These are phyloP conservation scores for Noturus placidus DNA, from an alignment of 2,113 vertebrate species.

Conservation along the genomic window DNA sequence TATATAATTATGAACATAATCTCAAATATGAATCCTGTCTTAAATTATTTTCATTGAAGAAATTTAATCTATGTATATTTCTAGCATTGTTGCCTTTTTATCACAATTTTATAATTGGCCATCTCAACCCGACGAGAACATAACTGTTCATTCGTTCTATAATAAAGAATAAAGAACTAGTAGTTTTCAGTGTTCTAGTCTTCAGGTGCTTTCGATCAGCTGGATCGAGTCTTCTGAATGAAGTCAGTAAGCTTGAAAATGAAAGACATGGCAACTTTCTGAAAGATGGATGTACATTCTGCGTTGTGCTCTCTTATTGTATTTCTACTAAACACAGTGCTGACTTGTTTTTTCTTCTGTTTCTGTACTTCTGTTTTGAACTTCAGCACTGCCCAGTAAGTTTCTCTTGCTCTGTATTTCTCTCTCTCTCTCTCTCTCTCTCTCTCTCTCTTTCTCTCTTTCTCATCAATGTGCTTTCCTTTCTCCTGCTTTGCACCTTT, in stretches of 20 bases:
- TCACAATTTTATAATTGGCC: neutral
- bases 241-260: neutral
- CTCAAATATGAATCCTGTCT: neutral
- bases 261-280: neutral
- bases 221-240: neutral
- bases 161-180: neutral
- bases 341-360: constrained; percentile 31
- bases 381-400: constrained; percentile 73
- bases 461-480: neutral
- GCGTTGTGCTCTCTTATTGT: neutral
- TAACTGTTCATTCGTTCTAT: neutral
- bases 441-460: constrained; percentile 14
- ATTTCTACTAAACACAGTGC: constrained; percentile 5
- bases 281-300: neutral
- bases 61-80: neutral
- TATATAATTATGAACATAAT: neutral
- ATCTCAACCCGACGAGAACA: neutral
- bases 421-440: neutral
- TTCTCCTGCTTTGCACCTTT: neutral
- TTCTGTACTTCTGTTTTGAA: constrained; percentile 47
- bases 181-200: neutral
- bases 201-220: neutral
- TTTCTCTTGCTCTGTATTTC: constrained; percentile 9
- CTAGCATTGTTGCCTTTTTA: neutral
- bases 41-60: neutral